Evolutionary conservation across 2,113 vertebrate genomes (phyloP).

Genomic region (Pseudolaguvia tuberculata): DNA sequence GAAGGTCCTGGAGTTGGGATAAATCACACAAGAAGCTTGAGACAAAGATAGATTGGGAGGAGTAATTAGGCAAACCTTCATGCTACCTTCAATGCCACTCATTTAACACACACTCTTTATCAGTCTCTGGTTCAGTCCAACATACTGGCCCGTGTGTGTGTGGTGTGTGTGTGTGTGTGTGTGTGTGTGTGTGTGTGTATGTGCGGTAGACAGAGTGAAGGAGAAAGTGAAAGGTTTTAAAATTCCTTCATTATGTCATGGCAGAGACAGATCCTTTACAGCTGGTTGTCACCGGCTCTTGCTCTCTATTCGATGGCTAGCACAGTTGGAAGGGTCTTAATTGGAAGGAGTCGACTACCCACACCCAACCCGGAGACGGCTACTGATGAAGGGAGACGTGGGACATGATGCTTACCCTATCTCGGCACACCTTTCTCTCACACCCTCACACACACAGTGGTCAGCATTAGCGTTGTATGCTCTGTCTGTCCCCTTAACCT

Average conservation of each 20-base stretch:
- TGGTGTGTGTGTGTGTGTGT: slow-evolving; percentile 12
- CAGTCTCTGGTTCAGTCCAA: background rate
- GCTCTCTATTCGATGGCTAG: slow-evolving; percentile 78
- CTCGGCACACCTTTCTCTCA: slow-evolving; percentile 25
- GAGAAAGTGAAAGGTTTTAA: slow-evolving; percentile 49
- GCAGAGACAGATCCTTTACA: slow-evolving; percentile 90
- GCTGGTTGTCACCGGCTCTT: slow-evolving; percentile 85
- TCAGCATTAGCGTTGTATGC: slow-evolving; percentile 37
- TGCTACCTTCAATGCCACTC: slow-evolving; percentile 68
- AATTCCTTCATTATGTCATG: slow-evolving; percentile 86
- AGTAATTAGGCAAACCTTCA: slow-evolving; percentile 76
- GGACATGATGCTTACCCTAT: slow-evolving; percentile 59
- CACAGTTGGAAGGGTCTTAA: slow-evolving; percentile 80
- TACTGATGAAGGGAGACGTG: slow-evolving; percentile 73
- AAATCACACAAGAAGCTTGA: slow-evolving; percentile 75
- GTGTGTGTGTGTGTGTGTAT: slow-evolving; percentile 14
- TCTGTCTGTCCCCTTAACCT: slow-evolving; percentile 21
- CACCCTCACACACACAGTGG: slow-evolving; percentile 41
- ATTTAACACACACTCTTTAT: slow-evolving; percentile 54
- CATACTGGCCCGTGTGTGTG: slow-evolving; percentile 1
- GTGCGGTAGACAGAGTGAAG: background rate
- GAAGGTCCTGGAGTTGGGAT: slow-evolving; percentile 72
- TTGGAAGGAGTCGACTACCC: slow-evolving; percentile 70
- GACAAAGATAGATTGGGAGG: slow-evolving; percentile 68
- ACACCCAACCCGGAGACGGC: slow-evolving; percentile 68